Conservation (phyloP, 2,113 vertebrate species). For the Neomonachus schauinslandi region DNA sequence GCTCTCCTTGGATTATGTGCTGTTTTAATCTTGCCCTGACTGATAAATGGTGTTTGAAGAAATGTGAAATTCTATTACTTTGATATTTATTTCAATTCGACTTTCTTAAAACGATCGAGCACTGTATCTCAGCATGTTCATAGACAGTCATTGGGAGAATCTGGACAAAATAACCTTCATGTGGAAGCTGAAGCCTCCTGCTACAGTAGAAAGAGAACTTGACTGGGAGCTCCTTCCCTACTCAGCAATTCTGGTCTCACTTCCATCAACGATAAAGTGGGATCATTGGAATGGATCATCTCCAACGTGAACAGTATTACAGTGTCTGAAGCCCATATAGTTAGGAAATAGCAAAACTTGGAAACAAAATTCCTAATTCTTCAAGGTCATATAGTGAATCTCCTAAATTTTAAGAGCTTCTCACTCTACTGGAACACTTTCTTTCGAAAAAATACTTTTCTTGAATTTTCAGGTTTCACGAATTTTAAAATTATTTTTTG, state of each 20-base stretch:
- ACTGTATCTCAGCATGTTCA: not conserved
- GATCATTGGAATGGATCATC: too few relatives aligned
- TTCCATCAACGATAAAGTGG: not conserved
- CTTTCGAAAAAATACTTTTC: not conserved
- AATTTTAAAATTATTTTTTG: slow-evolving; percentile 36
- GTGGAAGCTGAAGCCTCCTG: not conserved
- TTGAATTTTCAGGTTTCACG: slow-evolving; percentile 35
- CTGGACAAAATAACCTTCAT: not conserved
- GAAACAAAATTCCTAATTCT: not conserved
- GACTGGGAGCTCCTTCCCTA: not conserved
- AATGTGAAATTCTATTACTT: slow-evolving; percentile 1
- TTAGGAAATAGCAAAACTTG: not conserved
- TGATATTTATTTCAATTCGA: slow-evolving; percentile 24
- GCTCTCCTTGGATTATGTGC: not conserved
- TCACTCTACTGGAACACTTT: not conserved
- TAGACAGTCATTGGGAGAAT: not conserved
- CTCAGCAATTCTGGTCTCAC: not conserved
- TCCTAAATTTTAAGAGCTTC: not conserved
- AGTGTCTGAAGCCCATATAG: fast-evolving
- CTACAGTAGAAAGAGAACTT: not conserved
- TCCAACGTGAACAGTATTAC: not conserved
- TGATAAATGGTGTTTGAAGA: slow-evolving; percentile 22
- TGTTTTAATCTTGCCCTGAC: not conserved
- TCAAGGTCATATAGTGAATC: not conserved
- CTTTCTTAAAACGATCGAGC: slow-evolving; percentile 1